Evolutionary conservation across 2,797 vertebrate species (phyloP).

Genomic region (Ataeniobius toweri): DNA sequence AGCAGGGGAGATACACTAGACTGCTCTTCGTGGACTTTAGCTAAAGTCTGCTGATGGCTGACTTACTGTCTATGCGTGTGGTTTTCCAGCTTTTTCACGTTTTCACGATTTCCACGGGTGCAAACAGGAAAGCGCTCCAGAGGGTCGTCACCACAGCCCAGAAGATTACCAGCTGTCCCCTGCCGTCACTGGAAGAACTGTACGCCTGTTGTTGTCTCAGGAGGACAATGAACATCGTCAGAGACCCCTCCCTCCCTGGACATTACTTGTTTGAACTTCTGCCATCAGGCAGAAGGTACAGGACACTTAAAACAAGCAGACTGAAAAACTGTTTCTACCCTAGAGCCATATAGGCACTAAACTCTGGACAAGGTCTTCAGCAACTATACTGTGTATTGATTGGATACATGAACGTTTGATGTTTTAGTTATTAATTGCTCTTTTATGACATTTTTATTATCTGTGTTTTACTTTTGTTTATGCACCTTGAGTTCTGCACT

Average conservation of each 20-base stretch:
- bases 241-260: too few species aligned
- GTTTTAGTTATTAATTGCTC: background rate
- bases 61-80: background rate
- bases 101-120: too few species aligned
- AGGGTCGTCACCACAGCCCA: background rate
- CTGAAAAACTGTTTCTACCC: background rate
- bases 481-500: background rate
- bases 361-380: background rate
- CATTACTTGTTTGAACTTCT: background rate
- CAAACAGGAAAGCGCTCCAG: background rate
- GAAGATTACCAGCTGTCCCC: background rate
- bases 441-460: background rate
- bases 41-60: too few species aligned
- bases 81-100: background rate
- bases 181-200: background rate
- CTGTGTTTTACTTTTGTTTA: background rate
- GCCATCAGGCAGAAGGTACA: too few species aligned
- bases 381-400: background rate
- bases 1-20: too few species aligned
- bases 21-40: too few species aligned
- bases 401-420: background rate
- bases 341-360: background rate
- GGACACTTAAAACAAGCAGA: background rate
- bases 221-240: background rate
- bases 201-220: too few species aligned